These are phyloP conservation scores for Lagopus muta DNA, from an alignment of 2,113 vertebrate species.

Conservation along the genomic window DNA sequence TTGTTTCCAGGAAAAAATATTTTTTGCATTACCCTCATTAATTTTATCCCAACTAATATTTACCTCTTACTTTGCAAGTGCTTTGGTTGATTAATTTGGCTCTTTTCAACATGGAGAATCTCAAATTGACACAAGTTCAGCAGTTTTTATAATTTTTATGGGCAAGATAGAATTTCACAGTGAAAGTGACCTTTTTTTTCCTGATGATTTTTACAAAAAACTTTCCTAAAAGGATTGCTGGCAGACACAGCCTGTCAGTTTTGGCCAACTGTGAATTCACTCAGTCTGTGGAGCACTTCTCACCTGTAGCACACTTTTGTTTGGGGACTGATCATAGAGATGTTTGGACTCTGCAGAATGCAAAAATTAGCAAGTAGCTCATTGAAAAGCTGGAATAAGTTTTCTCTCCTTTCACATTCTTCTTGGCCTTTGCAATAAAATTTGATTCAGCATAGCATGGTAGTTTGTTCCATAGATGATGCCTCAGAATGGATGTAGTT, in stretches of 20 bases:
- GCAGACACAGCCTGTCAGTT: not conserved
- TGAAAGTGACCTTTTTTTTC: not conserved
- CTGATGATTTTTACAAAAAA: not conserved
- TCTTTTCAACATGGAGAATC: not conserved
- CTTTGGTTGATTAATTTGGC: not conserved
- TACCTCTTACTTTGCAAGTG: not conserved
- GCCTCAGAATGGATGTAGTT: not conserved
- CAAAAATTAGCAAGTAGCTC: not conserved
- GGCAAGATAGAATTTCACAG: not conserved
- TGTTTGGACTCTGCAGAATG: not conserved
- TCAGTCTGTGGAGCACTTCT: not conserved
- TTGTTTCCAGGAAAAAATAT: not conserved
- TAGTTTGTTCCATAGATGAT: not conserved
- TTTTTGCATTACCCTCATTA: not conserved
- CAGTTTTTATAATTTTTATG: not conserved
- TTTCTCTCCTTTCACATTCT: not conserved
- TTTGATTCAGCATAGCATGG: not conserved
- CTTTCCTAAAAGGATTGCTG: constrained; percentile 1
- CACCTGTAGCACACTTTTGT: not conserved
- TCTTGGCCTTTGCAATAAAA: not conserved
- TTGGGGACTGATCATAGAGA: not conserved
- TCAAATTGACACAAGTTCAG: not conserved
- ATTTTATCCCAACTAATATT: not conserved
- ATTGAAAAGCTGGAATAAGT: not conserved
- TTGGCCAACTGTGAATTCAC: not conserved